Evolutionary conservation across 2,888 invertebrate genomes (phyloP), one percentile per base, ranked within the genome.

Genomic region (Ichneumoninae sp.): DNA sequence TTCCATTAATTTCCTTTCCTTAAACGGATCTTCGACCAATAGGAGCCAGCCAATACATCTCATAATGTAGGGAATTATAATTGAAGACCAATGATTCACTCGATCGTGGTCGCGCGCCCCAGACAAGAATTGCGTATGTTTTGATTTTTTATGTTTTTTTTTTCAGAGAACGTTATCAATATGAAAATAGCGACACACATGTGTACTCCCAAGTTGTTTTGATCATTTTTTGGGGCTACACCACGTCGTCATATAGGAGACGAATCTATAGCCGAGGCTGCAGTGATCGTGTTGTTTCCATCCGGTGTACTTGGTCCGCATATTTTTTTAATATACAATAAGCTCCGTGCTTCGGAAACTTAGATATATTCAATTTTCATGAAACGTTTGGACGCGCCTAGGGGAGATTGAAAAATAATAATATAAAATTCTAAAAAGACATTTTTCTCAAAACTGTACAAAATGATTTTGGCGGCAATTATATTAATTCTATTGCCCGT

Each of bases 391-490:
- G 40, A 26, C 1, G 19, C 19, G 68, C 6, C 4, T 26, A 26
- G 44, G 44, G 47, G 47, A 22, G 10, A 68, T 26, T 8, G 19
- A 13, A 26, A n/a, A 50, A 50, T 54, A 33, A 50, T n/a, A 19
- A 65, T 36, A n/a, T 16, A 8, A 36, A 19, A 13, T 33, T 22
- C 6, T 30, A 4, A 5, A 22, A 7, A 16, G 13, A 13, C 13
- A n/a, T 19, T 33, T 36, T n/a, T 30, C 13, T 4, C 3, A 26
- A 60, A 52, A 50, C 7, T 13, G 22, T 19, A 10, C 16, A 80
- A 65, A 79, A 83, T 83, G 83, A 52, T 60, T 80, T 33, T 83
- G 8, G 36, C 83, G 10, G 40, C 50, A 26, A 75, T 74, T 54
- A 62, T 81, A 40, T 71, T 81, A 40, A 22, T 83, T 62, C 22